These are phyloP conservation scores for Ochotona curzoniae DNA, from an alignment of 2,113 vertebrate genomes.

Conservation along the genomic window DNA sequence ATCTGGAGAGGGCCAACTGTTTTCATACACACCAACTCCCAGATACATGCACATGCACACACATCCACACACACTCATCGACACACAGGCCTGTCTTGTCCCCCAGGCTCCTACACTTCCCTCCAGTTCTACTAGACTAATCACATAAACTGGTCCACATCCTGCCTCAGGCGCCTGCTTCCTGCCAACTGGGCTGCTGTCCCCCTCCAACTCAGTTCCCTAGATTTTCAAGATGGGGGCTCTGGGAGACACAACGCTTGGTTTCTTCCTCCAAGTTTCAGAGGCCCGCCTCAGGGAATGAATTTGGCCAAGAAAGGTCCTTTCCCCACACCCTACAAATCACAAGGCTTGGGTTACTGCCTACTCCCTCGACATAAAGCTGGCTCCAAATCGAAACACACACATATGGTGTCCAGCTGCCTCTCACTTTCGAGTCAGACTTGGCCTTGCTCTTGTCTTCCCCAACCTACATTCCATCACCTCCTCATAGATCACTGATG, in stretches of 20 bases:
- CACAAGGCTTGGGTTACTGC: constrained; percentile 70
- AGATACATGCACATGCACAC: background rate
- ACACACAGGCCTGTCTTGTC: background rate
- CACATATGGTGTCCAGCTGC: constrained; percentile 81
- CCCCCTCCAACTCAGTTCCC: background rate
- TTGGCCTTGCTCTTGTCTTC: constrained; percentile 76
- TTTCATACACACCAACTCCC: background rate
- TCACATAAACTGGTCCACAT: constrained; percentile 39
- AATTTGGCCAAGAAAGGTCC: constrained; percentile 67
- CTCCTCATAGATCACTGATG: constrained; percentile 77
- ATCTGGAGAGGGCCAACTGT: background rate
- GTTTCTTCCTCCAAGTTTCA: constrained; percentile 55
- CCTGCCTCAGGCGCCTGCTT: constrained; percentile 49
- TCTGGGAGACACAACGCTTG: constrained; percentile 54
- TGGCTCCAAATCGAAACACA: constrained; percentile 72
- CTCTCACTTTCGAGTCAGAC: constrained; percentile 73
- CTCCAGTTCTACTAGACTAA: constrained; percentile 6
- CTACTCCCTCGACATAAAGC: constrained; percentile 75
- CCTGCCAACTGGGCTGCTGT: background rate
- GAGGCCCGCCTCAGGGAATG: constrained; percentile 33
- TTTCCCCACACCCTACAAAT: constrained; percentile 77
- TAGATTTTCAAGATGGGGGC: constrained; percentile 6
- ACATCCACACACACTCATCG: background rate
- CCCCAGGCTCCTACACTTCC: background rate
- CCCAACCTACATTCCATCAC: constrained; percentile 76